These are phyloP conservation scores for Lordiphosa mommai DNA, from an alignment of 1,140 invertebrate genomes.

Conservation along the genomic window DNA sequence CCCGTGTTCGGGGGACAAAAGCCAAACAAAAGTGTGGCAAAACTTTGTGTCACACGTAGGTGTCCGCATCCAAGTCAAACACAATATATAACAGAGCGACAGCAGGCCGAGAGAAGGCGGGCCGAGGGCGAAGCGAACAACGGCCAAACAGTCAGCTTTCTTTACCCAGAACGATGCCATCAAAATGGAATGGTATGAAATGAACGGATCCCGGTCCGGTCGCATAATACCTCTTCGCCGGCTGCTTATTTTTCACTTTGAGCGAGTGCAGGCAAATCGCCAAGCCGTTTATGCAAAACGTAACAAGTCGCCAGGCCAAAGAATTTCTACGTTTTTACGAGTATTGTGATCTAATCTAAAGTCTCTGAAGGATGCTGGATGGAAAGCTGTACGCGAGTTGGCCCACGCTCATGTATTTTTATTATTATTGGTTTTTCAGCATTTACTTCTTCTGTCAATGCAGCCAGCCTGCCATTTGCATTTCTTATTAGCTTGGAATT, in stretches of 20 bases:
- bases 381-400: slow-evolving; percentile 10
- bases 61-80: slow-evolving; percentile 37
- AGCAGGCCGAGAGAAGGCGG: background rate
- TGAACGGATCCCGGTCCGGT: background rate
- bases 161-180: slow-evolving; percentile 73
- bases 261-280: slow-evolving; percentile 16
- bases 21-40: slow-evolving; percentile 69
- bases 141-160: slow-evolving; percentile 37
- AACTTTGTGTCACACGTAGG: slow-evolving; percentile 72
- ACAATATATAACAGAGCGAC: slow-evolving; percentile 53
- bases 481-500: slow-evolving; percentile 64
- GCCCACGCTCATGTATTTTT: slow-evolving; percentile 72
- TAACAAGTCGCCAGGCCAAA: slow-evolving; percentile 40
- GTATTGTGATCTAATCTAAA: slow-evolving; percentile 66
- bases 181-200: slow-evolving; percentile 39
- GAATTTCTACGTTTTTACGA: slow-evolving; percentile 52
- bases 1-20: background rate
- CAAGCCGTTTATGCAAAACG: slow-evolving; percentile 69
- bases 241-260: slow-evolving; percentile 55
- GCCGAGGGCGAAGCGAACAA: slow-evolving; percentile 6
- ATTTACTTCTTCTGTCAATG: slow-evolving; percentile 34
- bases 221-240: slow-evolving; percentile 30
- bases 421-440: slow-evolving; percentile 71
- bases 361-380: slow-evolving; percentile 35
- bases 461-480: slow-evolving; percentile 55